phyloP scores from a whole-genome alignment of 2,797 vertebrate species.

The Columba guinea region DNA sequence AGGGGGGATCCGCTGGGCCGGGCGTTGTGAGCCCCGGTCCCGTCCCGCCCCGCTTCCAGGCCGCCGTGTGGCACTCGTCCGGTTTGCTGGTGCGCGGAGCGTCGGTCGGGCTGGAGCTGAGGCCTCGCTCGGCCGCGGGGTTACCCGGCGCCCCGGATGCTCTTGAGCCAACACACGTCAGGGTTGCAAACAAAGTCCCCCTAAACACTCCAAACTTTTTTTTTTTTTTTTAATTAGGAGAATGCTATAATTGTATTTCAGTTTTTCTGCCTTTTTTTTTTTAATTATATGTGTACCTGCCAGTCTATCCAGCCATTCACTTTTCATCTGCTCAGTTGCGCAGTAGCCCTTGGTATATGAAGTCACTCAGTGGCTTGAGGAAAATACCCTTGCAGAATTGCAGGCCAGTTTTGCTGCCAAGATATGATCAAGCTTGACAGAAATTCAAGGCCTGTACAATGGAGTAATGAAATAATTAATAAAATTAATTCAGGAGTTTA shows the following conservation, averaged over 20 bases:
- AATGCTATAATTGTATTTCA: neutral
- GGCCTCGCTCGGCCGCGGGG: neutral
- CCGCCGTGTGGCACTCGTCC: neutral
- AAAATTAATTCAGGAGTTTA: neutral
- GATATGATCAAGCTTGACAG: neutral
- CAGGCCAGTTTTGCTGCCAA: neutral
- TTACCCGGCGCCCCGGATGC: no score
- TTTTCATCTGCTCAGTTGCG: neutral
- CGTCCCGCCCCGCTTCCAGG: no score
- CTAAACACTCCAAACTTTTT: accelerated
- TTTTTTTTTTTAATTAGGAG: neutral
- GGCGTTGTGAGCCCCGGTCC: no score
- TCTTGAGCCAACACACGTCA: no score
- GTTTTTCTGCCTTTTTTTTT: neutral
- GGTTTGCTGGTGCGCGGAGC: no score
- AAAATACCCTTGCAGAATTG: neutral
- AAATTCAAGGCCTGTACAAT: neutral
- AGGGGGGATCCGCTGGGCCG: no score
- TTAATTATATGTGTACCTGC: no score
- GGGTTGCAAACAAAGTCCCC: neutral
- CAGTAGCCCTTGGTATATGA: neutral
- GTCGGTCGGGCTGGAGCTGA: neutral
- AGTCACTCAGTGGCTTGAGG: neutral
- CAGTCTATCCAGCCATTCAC: accelerated
- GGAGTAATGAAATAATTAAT: neutral